Evolutionary conservation across 2,888 invertebrate genomes (phyloP), one percentile per base, ranked within the genome.

Genomic region (Plebejus anna): DNA sequence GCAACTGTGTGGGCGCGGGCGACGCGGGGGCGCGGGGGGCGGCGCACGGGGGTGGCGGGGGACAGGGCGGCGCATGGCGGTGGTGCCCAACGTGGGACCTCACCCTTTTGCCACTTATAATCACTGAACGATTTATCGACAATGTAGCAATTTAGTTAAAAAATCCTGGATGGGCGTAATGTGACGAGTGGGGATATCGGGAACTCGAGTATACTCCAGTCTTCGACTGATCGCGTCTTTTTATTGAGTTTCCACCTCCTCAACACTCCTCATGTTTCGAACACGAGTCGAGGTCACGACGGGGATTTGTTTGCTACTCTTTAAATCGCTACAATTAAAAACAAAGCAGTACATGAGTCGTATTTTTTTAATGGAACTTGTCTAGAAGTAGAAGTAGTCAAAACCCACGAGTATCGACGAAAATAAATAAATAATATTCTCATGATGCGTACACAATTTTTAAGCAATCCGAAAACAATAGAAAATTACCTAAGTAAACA

Each of bases 71-170:
- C 82, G 86, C 85, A 84, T 83, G 85, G 83, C 84, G 85, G 82
- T 87, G 89, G 87, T 88, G 86, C 88, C 88, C 87, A 84, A 84
- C 85, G 83, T 81, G 86, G 84, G 85, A 81, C 83, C 82, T 83
- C 84, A 85, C 84, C 87, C 86, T 85, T 80, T 79, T 77, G 83
- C 86, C 88, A 86, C 86, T 86, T 84, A 87, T 89, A 90, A 92
- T 90, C 91, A 91, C 88, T 87, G 84, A 84, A 89, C 88, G 87
- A 87, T 89, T 88, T 87, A 88, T 87, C 87, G 87, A 89, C 89
- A 89, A 86, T 87, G 78, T 79, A 78, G 76, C 78, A 78, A 78
- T 77, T 79, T 78, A 78, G 76, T 77, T 70, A 59, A 77, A 75
- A 77, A 72, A 75, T 75, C 47, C 42, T 70, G 57, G 76, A 78